Percentiles rank a stretch among this genome's conserved stretches.
Evolutionary conservation across 64 coral and sea anemone genomes (phyloP).

Genomic region (Astreopora myriophthalma): DNA sequence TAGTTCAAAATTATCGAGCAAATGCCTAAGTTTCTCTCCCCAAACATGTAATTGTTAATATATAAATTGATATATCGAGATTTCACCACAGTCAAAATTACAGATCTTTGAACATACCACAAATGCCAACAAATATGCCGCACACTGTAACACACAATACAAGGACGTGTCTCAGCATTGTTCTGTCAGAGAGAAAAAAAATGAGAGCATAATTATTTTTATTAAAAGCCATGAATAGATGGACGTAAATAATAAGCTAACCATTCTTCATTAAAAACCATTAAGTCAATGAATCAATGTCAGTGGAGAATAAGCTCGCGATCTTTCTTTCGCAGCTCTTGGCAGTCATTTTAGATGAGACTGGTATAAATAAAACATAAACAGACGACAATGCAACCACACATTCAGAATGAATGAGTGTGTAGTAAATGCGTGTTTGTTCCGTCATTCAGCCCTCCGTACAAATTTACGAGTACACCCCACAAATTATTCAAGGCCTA

Average conservation of each 20-base stretch:
- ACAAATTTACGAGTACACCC: too few relatives aligned
- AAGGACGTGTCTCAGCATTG: not conserved
- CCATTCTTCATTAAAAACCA: not conserved
- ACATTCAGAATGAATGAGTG: not conserved
- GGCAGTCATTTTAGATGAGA: conserved; percentile 31
- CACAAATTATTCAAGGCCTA: not conserved
- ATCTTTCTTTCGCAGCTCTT: not conserved
- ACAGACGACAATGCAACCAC: not conserved
- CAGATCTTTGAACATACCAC: not conserved
- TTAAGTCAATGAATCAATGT: not conserved
- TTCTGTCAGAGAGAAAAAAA: not conserved
- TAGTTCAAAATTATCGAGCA: too few relatives aligned
- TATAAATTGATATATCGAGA: not conserved
- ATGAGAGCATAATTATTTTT: not conserved
- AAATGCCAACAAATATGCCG: not conserved
- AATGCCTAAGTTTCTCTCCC: too few relatives aligned
- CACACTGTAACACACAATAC: not conserved
- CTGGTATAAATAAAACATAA: conserved; percentile 24
- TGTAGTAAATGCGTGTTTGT: not conserved
- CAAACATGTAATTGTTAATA: too few relatives aligned
- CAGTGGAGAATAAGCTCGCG: not conserved
- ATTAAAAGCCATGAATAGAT: not conserved
- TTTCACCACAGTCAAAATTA: not conserved
- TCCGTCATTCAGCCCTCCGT: too few relatives aligned
- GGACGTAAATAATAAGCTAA: not conserved